These are phyloP conservation scores for Thunnus albacares DNA, from an alignment of 2,797 vertebrate species.

Conservation along the genomic window DNA sequence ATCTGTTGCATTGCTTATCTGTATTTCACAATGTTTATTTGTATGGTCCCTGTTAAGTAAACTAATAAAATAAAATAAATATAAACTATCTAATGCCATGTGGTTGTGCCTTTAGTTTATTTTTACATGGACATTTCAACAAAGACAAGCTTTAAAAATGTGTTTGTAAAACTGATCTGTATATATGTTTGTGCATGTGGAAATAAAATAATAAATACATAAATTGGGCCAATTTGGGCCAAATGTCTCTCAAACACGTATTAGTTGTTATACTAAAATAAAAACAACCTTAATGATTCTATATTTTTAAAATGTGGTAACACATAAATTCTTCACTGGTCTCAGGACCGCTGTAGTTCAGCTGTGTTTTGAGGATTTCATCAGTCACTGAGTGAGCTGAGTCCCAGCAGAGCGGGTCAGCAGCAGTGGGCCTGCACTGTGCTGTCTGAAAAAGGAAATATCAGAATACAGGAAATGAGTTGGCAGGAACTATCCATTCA, in stretches of 20 bases:
- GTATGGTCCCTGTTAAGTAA: background rate
- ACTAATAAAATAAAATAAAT: background rate
- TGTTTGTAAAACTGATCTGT: background rate
- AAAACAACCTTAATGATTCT: background rate
- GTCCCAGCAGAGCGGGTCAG: constrained; percentile 67
- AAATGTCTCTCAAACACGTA: too few relatives aligned
- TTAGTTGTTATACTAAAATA: too few relatives aligned
- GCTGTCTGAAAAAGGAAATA: constrained; percentile 78
- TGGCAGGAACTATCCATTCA: constrained; percentile 85
- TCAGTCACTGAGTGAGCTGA: constrained; percentile 36
- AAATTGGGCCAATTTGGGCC: too few relatives aligned
- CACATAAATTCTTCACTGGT: background rate
- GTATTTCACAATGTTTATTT: background rate
- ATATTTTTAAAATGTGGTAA: too few relatives aligned
- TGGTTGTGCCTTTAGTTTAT: background rate
- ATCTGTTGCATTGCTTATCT: background rate
- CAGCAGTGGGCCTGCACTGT: constrained; percentile 24
- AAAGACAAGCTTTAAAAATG: background rate
- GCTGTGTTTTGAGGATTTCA: constrained; percentile 27
- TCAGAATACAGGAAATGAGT: constrained; percentile 86
- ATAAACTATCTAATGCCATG: background rate
- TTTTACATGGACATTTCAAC: background rate
- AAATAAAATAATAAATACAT: background rate
- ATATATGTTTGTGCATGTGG: too few relatives aligned
- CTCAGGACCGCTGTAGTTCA: constrained; percentile 2